Base-by-base conservation (phyloP, 1,140 invertebrate genomes). In the Proctacanthus coquilletti region DNA sequence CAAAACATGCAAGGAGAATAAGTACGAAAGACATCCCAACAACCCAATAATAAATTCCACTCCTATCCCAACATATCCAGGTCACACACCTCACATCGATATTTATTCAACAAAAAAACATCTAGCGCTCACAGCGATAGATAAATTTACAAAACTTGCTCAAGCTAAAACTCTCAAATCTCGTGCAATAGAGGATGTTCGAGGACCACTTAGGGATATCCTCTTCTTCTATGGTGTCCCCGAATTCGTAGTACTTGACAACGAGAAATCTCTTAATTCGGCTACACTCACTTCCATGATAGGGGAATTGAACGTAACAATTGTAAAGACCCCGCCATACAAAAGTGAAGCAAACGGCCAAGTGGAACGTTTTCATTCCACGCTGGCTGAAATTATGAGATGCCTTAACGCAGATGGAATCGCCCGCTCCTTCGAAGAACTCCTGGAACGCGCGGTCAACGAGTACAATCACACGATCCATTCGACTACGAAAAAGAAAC, bases 331-430 rank as follows among this genome's bases (percentile, higher is more conserved):
- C 32, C 40, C 43, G 10, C 37, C 38, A 14, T 37, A 42, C 18
- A 19, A 21, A 6, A 42, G 36, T 15, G 20, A 4, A 6, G 30
- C 19, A 5, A 46, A 46, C 11, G 42, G 45, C 9, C 42, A 42
- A 20, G 23, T 46, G 25, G 42, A 46, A 42, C 20, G 45, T 1
- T 41, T 42, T 20, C 45, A 46, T 29, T 44, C 42, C 10, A 46
- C 45, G 6, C 15, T 46, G 9, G 20, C 34, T 14, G 45, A 43
- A 40, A 41, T 43, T 13, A 40, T 43, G 33, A 33, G 39, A 19
- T 39, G 39, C 18, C 18, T 41, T 5, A 32, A 38, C 32, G 35
- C 18, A 13, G 39, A 45, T 8, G 10, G 29, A 13, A 31, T 8
- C 2, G 25, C 36, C 11, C 4, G 31, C 32, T 18, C 32, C 10